Base-by-base conservation (phyloP, 2,888 invertebrate genomes). In the Perdita meconis region DNA sequence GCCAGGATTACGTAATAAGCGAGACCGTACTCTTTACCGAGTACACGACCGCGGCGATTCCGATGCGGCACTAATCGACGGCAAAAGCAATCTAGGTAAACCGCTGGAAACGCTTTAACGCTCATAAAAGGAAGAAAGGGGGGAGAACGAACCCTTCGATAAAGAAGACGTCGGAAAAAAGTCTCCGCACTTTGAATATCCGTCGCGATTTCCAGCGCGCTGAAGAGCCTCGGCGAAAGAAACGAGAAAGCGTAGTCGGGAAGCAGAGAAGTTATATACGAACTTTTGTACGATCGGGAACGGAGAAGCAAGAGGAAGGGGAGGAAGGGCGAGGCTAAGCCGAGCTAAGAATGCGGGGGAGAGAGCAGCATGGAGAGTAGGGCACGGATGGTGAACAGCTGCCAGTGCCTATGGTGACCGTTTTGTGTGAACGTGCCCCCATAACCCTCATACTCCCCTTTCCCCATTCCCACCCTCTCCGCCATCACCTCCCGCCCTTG, bases 311-410 rank as follows among this genome's bases (percentile, higher is more conserved):
- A 34, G 56, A 38, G 64, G 38, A 44, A 56, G 47, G 0, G 10
- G 76, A 59, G 70, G 69, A 83, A 81, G 83, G 80, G 75, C 77
- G 82, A 80, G 81, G 86, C 78, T 82, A 81, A 86, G 73, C 80
- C 78, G 78, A 80, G 76, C 75, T 76, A 86, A 89, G 90, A 90
- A 90, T 90, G 90, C 89, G 90, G 90, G 90, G 88, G 89, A 89
- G 88, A 85, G 80, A 68, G 68, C 68, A 74, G 66, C 63, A 68
- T 78, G 74, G 80, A 84, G 84, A 88, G 88, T 87, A 87, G 88
- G 88, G 86, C 89, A 88, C 87, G 89, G 87, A 89, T 90, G 89
- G 88, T 82, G 89, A 90, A 88, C 90, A 90, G 90, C 90, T 91
- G 90, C 89, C 83, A 75, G 82, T 85, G 83, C 60, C 82, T 82